Evolutionary conservation across 2,797 vertebrate species (phyloP).

Genomic region (Cyprinodon diabolis): DNA sequence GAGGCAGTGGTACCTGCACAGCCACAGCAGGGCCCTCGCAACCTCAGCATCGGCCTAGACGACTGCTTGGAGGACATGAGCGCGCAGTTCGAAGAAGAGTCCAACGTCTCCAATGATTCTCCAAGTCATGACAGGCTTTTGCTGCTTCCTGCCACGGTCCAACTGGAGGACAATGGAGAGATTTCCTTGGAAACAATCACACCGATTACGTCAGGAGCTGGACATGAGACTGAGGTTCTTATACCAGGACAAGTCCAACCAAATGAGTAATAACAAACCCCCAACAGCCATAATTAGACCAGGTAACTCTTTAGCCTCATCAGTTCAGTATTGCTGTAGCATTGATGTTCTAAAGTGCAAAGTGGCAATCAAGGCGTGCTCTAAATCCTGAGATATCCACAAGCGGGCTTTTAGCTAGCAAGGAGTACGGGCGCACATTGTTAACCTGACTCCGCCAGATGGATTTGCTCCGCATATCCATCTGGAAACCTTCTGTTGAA

Average conservation of each 20-base stretch:
- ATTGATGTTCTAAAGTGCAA: not conserved
- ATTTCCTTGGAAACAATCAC: constrained; percentile 73
- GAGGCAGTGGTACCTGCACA: constrained; percentile 61
- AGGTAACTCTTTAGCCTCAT: not conserved
- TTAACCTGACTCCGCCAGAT: too few species aligned
- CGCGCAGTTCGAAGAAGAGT: constrained; percentile 59
- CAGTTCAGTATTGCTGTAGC: not conserved
- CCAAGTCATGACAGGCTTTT: constrained; percentile 29
- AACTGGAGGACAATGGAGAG: constrained; percentile 67
- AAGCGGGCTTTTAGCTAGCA: not conserved
- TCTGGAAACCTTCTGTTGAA: too few species aligned
- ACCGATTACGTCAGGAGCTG: constrained; percentile 49
- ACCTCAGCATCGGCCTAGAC: constrained; percentile 6
- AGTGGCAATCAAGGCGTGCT: not conserved
- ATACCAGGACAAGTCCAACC: constrained; percentile 70
- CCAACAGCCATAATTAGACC: not conserved
- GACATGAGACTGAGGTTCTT: constrained; percentile 45
- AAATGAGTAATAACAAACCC: constrained; percentile 17
- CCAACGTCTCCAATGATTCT: constrained; percentile 60
- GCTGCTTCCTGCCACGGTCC: constrained; percentile 64
- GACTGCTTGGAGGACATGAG: constrained; percentile 52
- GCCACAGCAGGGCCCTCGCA: constrained; percentile 24
- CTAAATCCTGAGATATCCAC: not conserved
- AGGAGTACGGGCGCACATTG: too few species aligned
- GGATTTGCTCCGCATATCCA: too few species aligned